Base-by-base conservation (phyloP, 2,888 invertebrate species). In the Phalera bucephala region DNA sequence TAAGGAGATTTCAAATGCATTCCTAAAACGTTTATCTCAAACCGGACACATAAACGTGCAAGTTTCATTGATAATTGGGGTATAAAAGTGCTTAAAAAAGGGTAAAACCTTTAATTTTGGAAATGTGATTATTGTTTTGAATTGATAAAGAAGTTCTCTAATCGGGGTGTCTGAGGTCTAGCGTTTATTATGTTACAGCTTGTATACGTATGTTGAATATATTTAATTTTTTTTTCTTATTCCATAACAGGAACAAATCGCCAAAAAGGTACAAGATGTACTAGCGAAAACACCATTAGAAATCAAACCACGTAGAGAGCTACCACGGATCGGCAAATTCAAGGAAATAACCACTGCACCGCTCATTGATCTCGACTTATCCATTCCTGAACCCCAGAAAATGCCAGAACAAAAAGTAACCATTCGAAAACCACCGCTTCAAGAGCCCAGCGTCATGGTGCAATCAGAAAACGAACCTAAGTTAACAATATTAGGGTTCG, bases 271-370 rank as follows among this genome's bases (percentile, higher is more conserved):
- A 7, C 87, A 93, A 44, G 91, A 91, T 30, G 94, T 95, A 0
- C 80, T 96, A 25, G 91, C 92, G 14, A 92, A 93, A 50, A 95
- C 95, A 0, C 97, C 97, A 0, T 81, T 96, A 1, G 91, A 92
- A 45, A 83, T 89, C 20, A 74, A 74, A 46, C 86, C 87, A 1
- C 68, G 85, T 0, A 61, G 80, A 0, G 80, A 79, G 33, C 56
- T 81, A 21, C 85, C 86, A 0, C 62, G 78, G 6, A 67, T 86
- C 8, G 78, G 80, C 0, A 72, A 77, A 29, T 58, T 80, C 9
- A 72, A 73, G 17, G 56, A 70, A n/a, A 55, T 69, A n/a, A 57
- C 59, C 3, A 52, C 69, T 0, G 59, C 67, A 1, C 66, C 82
- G 0, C 82, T 88, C 28, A 70, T 85, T 11, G 80, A 87, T 31